Conservation (phyloP, 2,113 vertebrate genomes). For the Sminthopsis crassicaudata region DNA sequence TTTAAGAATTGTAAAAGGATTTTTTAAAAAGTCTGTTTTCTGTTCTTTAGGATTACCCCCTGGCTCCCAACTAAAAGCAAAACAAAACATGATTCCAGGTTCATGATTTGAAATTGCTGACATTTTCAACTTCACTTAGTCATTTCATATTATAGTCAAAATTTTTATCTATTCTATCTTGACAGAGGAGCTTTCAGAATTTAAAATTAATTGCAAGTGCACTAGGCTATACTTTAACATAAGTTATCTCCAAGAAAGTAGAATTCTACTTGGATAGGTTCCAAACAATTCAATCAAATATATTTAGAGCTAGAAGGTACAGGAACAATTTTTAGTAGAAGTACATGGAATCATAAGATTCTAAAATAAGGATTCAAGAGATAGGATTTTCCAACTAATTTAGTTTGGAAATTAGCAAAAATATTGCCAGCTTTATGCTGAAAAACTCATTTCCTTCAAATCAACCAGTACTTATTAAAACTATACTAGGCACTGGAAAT, state of each 20-base stretch:
- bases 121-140: slow-evolving; percentile 24
- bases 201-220: slow-evolving; percentile 15
- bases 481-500: not conserved
- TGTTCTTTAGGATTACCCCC: not conserved
- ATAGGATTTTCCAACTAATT: slow-evolving; percentile 26
- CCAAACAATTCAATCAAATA: not conserved
- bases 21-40: not conserved
- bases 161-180: not conserved
- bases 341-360: slow-evolving; percentile 12
- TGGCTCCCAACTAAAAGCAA: slow-evolving; percentile 4
- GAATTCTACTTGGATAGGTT: not conserved
- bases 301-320: slow-evolving; percentile 14
- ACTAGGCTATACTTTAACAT: slow-evolving; percentile 22
- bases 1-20: not conserved
- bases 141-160: slow-evolving; percentile 30
- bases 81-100: slow-evolving; percentile 20
- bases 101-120: slow-evolving; percentile 41
- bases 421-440: not conserved
- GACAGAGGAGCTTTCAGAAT: slow-evolving; percentile 25
- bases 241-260: slow-evolving; percentile 4
- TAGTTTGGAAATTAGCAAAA: not conserved
- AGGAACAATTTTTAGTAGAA: not conserved
- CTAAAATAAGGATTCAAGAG: not conserved
- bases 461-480: not conserved
- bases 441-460: not conserved